A percentile compares a stretch with the other conserved stretches of the same genome.
phyloP scores from a whole-genome alignment of 1,140 invertebrate genomes.

The Triops cancriformis region DNA sequence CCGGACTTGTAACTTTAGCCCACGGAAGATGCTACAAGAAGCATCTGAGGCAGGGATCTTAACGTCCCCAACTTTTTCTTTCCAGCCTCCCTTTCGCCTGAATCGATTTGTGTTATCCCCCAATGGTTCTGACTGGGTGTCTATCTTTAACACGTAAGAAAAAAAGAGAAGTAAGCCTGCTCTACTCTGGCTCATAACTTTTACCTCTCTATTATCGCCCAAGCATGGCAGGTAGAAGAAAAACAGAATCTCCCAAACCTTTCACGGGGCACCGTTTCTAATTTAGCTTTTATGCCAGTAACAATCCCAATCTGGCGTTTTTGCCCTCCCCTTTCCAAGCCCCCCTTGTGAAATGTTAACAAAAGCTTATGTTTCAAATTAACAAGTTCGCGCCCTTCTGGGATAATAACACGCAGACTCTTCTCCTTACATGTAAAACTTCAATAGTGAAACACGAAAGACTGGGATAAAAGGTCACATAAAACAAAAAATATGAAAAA shows the following conservation, averaged over 20 bases:
- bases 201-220: neutral
- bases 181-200: neutral
- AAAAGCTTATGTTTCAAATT: constrained; percentile 7
- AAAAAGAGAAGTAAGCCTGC: neutral
- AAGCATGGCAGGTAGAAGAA: neutral
- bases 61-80: neutral
- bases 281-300: constrained; percentile 6
- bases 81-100: neutral
- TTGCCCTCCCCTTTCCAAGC: neutral
- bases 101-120: neutral
- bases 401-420: neutral
- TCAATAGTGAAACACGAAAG: neutral
- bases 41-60: neutral
- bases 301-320: constrained; percentile 7
- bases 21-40: neutral
- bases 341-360: neutral
- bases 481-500: no score
- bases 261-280: neutral
- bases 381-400: constrained; percentile 12
- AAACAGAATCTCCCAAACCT: neutral
- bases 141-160: constrained; percentile 5
- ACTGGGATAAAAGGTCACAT: neutral
- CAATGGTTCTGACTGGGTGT: neutral
- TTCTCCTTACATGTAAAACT: neutral
- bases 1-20: neutral